These are phyloP conservation scores for Ptycholaimellus sp. DNA, from an alignment of 2,888 invertebrate species.

Conservation along the genomic window DNA sequence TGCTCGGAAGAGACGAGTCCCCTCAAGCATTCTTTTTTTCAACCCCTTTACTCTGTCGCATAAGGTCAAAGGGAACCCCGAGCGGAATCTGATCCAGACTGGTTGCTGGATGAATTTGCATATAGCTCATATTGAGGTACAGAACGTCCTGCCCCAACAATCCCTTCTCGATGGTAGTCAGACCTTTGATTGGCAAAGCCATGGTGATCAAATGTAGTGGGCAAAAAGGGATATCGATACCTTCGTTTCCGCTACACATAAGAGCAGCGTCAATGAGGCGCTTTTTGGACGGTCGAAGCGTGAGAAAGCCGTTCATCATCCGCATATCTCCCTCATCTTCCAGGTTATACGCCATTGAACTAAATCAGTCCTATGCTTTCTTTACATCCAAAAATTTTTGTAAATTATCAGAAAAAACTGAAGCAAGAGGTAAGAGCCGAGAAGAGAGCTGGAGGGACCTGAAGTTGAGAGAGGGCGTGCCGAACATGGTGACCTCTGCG, in stretches of 20 bases:
- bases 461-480: conserved; percentile 22
- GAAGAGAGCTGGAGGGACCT: conserved; percentile 11
- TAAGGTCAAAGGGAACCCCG: too few relatives aligned
- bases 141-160: conserved; percentile 19
- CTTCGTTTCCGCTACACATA: conserved; percentile 21
- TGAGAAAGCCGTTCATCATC: conserved; percentile 20
- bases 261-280: conserved; percentile 23
- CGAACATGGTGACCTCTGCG: conserved; percentile 24
- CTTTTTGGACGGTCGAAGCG: conserved; percentile 20
- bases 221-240: too few relatives aligned
- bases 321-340: conserved; percentile 14
- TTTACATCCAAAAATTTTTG: too few relatives aligned
- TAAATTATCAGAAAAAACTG: not conserved
- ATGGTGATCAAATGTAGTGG: too few relatives aligned
- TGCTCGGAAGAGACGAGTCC: too few relatives aligned
- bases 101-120: conserved; percentile 24
- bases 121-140: conserved; percentile 22
- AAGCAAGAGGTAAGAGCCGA: not conserved
- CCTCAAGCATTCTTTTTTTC: too few relatives aligned
- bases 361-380: too few relatives aligned
- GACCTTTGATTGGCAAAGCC: too few relatives aligned
- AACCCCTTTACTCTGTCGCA: too few relatives aligned
- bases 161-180: conserved; percentile 23
- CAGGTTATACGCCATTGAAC: not conserved
- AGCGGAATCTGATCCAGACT: too few relatives aligned